Conservation (phyloP, 2,888 invertebrate species). For the Nephrotoma appendiculata region DNA sequence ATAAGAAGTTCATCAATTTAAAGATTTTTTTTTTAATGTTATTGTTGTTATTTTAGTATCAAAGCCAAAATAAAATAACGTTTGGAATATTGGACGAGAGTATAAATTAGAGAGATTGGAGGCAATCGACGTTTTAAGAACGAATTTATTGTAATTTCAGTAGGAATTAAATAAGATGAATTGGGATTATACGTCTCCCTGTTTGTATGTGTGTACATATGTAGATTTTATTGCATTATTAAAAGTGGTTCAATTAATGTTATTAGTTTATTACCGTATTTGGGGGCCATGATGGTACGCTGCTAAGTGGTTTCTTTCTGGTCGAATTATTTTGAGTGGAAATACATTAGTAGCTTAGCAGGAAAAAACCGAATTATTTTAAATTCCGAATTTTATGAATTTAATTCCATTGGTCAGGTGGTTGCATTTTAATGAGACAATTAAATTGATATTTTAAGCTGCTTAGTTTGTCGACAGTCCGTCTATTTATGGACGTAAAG, state of each 20-base stretch:
- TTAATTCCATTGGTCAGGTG: not conserved
- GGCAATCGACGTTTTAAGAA: not conserved
- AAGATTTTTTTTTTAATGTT: not conserved
- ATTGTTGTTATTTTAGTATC: not conserved
- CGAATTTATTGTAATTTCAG: not conserved
- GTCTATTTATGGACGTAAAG: not conserved
- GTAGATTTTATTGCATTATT: not conserved
- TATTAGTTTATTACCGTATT: not conserved
- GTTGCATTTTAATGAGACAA: not conserved
- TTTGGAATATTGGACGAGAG: not conserved
- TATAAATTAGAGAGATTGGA: not conserved
- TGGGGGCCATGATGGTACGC: not conserved
- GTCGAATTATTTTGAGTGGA: not conserved
- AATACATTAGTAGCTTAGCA: not conserved
- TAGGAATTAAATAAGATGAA: not conserved
- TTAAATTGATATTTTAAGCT: not conserved
- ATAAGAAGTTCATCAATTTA: not conserved
- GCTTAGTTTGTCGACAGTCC: not conserved
- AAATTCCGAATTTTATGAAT: not conserved
- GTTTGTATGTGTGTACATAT: not conserved
- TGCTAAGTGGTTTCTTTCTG: not conserved
- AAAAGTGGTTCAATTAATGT: not conserved
- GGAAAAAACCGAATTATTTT: not conserved
- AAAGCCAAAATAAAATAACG: not conserved
- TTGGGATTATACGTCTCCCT: not conserved